These are phyloP conservation scores for Triplophysa bombifrons DNA, from an alignment of 2,797 vertebrate genomes.

Conservation along the genomic window DNA sequence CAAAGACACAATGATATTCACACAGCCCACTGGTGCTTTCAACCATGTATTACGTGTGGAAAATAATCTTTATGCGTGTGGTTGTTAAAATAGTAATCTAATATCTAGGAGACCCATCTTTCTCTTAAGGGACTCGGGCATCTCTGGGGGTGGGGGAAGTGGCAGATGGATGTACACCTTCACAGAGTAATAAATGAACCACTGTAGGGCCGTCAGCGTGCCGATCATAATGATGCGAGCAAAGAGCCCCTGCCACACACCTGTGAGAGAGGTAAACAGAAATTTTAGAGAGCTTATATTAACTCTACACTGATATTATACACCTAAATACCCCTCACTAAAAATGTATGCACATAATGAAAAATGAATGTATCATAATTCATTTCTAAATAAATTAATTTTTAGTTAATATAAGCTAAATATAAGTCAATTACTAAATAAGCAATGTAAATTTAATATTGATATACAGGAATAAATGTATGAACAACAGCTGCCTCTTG, in stretches of 20 bases:
- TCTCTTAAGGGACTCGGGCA: conserved; percentile 88
- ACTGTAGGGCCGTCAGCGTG: conserved; percentile 86
- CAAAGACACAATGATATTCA: neutral
- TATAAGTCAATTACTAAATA: neutral
- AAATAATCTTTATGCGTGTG: neutral
- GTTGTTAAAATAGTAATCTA: conserved; percentile 5
- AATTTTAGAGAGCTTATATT: too few relatives aligned
- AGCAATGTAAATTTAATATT: neutral
- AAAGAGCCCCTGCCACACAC: conserved; percentile 87
- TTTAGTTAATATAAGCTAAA: neutral
- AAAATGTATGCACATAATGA: neutral
- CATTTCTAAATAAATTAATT: neutral
- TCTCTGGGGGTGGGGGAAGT: conserved; percentile 86
- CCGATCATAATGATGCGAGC: conserved; percentile 91
- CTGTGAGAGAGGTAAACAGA: conserved; percentile 58
- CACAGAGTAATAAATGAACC: conserved; percentile 90
- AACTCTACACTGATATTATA: neutral
- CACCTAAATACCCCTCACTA: neutral
- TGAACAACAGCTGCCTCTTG: conserved; percentile 11
- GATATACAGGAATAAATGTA: neutral
- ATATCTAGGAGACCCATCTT: conserved; percentile 75
- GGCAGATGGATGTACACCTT: conserved; percentile 89
- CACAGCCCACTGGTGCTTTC: neutral
- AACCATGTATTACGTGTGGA: conserved; percentile 4
- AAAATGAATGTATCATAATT: too few relatives aligned